A percentile compares a stretch with the other conserved stretches of the same genome.
These are phyloP conservation scores for Tylochromis polylepis DNA, from an alignment of 2,113 vertebrate species.

Conservation along the genomic window DNA sequence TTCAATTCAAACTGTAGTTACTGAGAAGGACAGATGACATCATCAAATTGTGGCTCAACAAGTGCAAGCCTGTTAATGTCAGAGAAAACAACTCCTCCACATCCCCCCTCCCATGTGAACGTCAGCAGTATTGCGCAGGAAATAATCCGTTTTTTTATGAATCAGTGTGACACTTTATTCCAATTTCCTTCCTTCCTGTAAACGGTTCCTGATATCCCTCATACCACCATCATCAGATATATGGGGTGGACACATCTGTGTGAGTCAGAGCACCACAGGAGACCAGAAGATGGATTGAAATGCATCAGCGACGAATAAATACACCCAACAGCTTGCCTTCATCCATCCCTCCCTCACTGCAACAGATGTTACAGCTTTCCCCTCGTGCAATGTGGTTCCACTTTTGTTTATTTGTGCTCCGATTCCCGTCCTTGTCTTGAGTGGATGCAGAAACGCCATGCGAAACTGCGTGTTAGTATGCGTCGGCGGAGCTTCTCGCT, in stretches of 20 bases:
- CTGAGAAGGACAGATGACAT: background rate
- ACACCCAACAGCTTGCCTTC: conserved; percentile 31
- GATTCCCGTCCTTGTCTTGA: conserved; percentile 24
- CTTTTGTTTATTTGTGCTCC: conserved; percentile 60
- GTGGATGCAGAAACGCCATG: conserved; percentile 50
- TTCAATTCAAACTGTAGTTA: background rate
- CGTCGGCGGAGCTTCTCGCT: background rate
- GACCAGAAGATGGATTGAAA: conserved; percentile 51
- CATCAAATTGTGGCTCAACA: conserved; percentile 21
- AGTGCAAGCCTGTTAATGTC: conserved; percentile 12
- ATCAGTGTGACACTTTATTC: conserved; percentile 47
- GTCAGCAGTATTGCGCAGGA: conserved; percentile 36
- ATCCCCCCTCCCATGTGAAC: background rate
- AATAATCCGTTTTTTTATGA: conserved; percentile 50
- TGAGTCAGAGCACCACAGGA: conserved; percentile 17
- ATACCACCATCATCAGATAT: conserved; percentile 10
- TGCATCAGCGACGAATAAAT: conserved; percentile 54
- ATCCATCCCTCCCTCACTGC: conserved; percentile 20
- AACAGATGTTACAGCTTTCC: conserved; percentile 56
- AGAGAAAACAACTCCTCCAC: background rate
- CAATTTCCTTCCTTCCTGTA: conserved; percentile 48
- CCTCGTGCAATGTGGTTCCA: conserved; percentile 54
- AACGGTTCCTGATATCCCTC: conserved; percentile 26
- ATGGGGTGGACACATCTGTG: conserved; percentile 47
- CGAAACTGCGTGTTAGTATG: background rate